phyloP scores from a whole-genome alignment of 1,140 invertebrate species.

The Rhagoletis pomonella region DNA sequence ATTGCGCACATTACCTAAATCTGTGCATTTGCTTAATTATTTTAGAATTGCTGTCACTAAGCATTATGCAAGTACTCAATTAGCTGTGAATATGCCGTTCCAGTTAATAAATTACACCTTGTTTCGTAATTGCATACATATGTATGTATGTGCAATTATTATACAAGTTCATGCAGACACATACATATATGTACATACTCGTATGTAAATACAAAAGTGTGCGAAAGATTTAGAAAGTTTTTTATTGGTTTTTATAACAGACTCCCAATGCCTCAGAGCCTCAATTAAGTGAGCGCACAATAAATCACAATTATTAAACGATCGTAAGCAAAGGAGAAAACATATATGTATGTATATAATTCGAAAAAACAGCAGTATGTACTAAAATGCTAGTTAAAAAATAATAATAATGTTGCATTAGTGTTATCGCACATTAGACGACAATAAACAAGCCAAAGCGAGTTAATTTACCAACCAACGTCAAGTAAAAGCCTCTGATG shows the following conservation, averaged over 20 bases:
- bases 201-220: too few relatives aligned
- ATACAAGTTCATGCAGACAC: not conserved
- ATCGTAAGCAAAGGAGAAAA: not conserved
- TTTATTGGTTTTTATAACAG: constrained; percentile 3
- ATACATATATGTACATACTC: not conserved
- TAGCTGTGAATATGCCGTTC: constrained; percentile 37
- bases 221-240: not conserved
- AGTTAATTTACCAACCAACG: constrained; percentile 24
- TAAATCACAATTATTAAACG: constrained; percentile 2
- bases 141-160: not conserved
- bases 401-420: constrained; percentile 34
- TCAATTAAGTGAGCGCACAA: not conserved
- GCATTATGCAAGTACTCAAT: constrained; percentile 42
- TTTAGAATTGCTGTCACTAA: constrained; percentile 49
- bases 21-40: constrained; percentile 42
- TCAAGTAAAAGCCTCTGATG: not conserved
- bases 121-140: constrained; percentile 25
- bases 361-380: not conserved
- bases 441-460: constrained; percentile 12
- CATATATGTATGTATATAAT: not conserved
- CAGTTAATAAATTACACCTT: constrained; percentile 51
- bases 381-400: not conserved
- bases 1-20: constrained; percentile 50
- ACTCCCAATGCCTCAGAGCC: not conserved
- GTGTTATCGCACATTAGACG: constrained; percentile 17